A percentile compares a stretch with the other conserved stretches of the same genome.
These are phyloP conservation scores for Gasteruption jaculator DNA, from an alignment of 2,888 invertebrate species.

Conservation along the genomic window DNA sequence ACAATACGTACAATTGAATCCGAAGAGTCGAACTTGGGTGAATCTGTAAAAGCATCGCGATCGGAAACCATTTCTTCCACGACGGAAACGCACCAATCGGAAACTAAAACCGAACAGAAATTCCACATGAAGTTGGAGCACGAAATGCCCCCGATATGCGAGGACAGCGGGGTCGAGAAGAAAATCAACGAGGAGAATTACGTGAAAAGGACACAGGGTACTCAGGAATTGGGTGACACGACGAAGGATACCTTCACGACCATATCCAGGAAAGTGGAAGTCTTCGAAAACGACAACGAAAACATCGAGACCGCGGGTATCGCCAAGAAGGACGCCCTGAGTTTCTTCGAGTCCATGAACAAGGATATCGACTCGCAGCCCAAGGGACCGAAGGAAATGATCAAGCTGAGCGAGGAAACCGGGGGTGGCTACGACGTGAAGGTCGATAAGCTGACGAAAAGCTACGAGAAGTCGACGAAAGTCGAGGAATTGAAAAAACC, in stretches of 20 bases:
- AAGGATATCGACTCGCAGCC: conserved; percentile 48
- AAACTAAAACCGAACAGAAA: conserved; percentile 48
- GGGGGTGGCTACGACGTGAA: conserved; percentile 42
- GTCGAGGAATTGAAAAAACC: conserved; percentile 40
- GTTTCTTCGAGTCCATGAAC: conserved; percentile 65
- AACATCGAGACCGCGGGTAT: conserved; percentile 59
- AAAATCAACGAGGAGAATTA: conserved; percentile 19
- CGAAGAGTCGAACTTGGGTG: conserved; percentile 28
- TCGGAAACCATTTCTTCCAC: conserved; percentile 47
- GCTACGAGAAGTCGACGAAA: conserved; percentile 44
- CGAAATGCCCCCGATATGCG: conserved; percentile 40
- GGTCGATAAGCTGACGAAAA: conserved; percentile 46
- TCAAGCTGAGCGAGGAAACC: conserved; percentile 38
- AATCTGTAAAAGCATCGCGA: conserved; percentile 34
- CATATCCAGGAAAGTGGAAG: conserved; percentile 16
- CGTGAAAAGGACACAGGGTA: conserved; percentile 22
- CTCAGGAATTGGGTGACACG: conserved; percentile 27
- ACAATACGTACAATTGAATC: conserved; percentile 37
- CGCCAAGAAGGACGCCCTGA: conserved; percentile 62
- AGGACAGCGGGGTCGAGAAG: conserved; percentile 21
- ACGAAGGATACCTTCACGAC: conserved; percentile 15
- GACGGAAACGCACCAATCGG: conserved; percentile 43
- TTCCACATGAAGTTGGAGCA: conserved; percentile 50
- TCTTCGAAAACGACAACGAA: conserved; percentile 41
- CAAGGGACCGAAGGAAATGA: conserved; percentile 49